A percentile compares a stretch with the other conserved stretches of the same genome.
phyloP scores from a whole-genome alignment of 2,888 invertebrate species.

The Nezara viridula region DNA sequence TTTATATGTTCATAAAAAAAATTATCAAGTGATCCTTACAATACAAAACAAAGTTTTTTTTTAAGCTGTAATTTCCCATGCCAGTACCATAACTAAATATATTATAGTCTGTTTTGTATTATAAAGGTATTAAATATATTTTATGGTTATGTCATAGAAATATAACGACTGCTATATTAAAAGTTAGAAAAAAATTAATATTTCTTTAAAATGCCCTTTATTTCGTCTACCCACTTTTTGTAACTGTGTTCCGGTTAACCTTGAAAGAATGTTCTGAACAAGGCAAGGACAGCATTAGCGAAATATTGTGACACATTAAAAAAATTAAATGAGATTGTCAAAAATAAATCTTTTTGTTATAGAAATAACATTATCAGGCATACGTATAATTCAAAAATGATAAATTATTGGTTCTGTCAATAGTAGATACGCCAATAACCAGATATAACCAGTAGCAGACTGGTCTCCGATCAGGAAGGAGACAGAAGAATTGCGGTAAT shows the following conservation, averaged over 20 bases:
- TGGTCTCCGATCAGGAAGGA: not conserved
- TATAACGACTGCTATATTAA: not conserved
- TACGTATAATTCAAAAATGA: not conserved
- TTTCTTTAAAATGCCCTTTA: not conserved
- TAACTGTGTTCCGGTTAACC: not conserved
- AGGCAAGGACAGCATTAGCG: not conserved
- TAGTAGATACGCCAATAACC: not conserved
- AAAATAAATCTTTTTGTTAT: not conserved
- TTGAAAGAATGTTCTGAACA: not conserved
- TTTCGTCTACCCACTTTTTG: not conserved
- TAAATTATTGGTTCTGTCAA: constrained; percentile 1
- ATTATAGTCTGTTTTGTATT: too few relatives aligned
- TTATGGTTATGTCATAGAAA: not conserved
- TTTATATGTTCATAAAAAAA: too few relatives aligned
- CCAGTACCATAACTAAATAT: too few relatives aligned
- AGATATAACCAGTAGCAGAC: not conserved
- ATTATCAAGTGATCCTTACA: too few relatives aligned
- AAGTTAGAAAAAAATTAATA: not conserved
- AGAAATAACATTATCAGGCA: not conserved
- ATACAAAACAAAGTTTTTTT: too few relatives aligned
- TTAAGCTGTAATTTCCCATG: too few relatives aligned
- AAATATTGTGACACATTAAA: not conserved
- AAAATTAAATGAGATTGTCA: not conserved
- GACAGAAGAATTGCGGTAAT: constrained; percentile 25
- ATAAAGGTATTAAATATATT: not conserved